Conservation (phyloP, 2,113 vertebrate species). For the Triplophysa dalaica region DNA sequence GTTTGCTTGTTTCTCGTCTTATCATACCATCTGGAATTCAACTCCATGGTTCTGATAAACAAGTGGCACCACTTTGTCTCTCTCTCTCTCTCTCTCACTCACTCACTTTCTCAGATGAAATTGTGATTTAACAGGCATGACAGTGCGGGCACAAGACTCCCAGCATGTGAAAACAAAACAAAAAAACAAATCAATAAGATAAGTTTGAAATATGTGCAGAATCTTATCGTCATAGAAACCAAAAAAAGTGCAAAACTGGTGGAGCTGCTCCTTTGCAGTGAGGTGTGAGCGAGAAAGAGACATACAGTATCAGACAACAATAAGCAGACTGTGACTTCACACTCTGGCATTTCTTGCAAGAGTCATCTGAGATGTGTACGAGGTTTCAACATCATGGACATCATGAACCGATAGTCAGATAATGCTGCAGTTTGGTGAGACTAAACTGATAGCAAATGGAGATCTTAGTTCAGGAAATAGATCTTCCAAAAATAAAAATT, state of each 20-base stretch:
- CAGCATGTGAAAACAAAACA: slow-evolving; percentile 62
- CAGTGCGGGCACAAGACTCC: slow-evolving; percentile 64
- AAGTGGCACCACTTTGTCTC: slow-evolving; percentile 62
- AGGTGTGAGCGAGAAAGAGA: neutral
- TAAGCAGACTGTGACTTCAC: slow-evolving; percentile 3
- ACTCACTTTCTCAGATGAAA: slow-evolving; percentile 63
- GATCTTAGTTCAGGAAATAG: neutral
- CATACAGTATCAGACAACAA: slow-evolving; percentile 14
- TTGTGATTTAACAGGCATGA: slow-evolving; percentile 66
- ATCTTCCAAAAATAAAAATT: neutral
- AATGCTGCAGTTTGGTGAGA: neutral
- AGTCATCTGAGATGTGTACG: slow-evolving; percentile 4
- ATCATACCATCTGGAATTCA: slow-evolving; percentile 74
- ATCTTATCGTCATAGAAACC: slow-evolving; percentile 66
- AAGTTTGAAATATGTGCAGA: slow-evolving; percentile 71
- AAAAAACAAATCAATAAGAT: slow-evolving; percentile 67
- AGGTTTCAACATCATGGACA: neutral
- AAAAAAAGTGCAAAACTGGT: slow-evolving; percentile 59
- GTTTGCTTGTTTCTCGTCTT: slow-evolving; percentile 72
- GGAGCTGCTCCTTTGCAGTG: slow-evolving; percentile 65
- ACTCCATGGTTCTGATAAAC: slow-evolving; percentile 69
- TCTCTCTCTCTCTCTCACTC: slow-evolving; percentile 53
- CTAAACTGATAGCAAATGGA: neutral
- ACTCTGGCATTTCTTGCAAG: neutral
- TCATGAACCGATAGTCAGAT: neutral